phyloP scores from a whole-genome alignment of 1,140 invertebrate species.

The Diuraphis noxia region DNA sequence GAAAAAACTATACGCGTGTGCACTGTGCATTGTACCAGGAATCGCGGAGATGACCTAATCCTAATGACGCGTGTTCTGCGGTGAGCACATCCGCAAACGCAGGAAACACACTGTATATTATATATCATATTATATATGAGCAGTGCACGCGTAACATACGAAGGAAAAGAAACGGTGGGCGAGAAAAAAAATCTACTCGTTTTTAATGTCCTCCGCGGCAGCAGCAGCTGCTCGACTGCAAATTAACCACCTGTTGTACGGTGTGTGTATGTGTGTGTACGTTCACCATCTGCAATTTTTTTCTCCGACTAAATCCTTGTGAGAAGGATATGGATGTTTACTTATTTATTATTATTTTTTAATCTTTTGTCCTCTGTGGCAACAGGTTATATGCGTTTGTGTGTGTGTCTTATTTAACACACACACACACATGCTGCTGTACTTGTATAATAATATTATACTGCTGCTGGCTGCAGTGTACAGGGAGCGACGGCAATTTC shows the following conservation, averaged over 20 bases:
- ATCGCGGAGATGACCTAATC: neutral
- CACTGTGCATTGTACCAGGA: neutral
- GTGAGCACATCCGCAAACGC: conserved; percentile 19
- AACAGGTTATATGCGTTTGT: conserved; percentile 10
- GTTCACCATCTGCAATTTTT: conserved; percentile 51
- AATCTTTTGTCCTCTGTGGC: conserved; percentile 26
- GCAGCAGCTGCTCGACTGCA: conserved; percentile 21
- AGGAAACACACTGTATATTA: conserved; percentile 25
- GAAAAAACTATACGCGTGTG: neutral
- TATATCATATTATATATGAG: neutral
- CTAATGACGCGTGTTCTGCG: conserved; percentile 6
- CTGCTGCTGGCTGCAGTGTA: neutral
- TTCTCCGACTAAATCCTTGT: conserved; percentile 29
- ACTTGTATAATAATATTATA: no score
- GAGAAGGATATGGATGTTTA: conserved; percentile 46
- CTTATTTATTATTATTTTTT: conserved; percentile 25
- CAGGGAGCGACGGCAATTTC: neutral
- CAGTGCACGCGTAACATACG: neutral
- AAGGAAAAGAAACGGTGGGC: neutral
- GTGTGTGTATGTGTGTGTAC: neutral
- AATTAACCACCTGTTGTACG: conserved; percentile 52
- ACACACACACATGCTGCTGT: neutral
- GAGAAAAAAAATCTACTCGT: conserved; percentile 28
- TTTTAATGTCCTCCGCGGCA: conserved; percentile 20
- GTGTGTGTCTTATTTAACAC: neutral